Evolutionary conservation across 2,113 vertebrate genomes (phyloP).

Genomic region (Corythaixoides concolor): DNA sequence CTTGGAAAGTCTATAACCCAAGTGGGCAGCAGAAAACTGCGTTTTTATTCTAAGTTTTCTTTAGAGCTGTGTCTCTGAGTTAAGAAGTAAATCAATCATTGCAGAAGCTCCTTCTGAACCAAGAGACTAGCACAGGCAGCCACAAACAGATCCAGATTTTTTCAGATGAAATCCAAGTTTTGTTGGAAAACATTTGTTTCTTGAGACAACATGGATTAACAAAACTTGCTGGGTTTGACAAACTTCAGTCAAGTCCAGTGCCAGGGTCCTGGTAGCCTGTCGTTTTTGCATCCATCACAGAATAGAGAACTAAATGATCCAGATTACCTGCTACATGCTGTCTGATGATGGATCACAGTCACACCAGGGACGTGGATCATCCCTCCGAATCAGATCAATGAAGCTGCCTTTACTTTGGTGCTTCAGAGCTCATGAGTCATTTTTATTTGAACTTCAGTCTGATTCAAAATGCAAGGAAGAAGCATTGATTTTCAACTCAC

Average conservation of each 20-base stretch:
- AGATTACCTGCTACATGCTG: background rate
- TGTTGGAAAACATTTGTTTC: background rate
- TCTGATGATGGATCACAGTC: background rate
- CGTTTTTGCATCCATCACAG: background rate
- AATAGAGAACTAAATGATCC: background rate
- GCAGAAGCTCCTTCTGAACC: background rate
- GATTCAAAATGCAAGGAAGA: background rate
- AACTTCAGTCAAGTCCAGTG: background rate
- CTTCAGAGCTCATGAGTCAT: background rate
- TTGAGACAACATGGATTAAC: background rate
- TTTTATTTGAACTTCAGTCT: background rate
- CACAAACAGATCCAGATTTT: background rate
- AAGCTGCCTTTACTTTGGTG: background rate
- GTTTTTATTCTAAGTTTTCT: background rate
- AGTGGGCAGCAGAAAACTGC: background rate
- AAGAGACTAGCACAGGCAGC: background rate
- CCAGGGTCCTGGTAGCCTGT: background rate
- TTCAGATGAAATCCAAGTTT: background rate
- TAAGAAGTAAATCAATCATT: background rate
- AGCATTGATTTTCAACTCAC: background rate
- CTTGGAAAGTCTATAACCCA: background rate
- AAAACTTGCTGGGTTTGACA: background rate
- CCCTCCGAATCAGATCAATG: background rate
- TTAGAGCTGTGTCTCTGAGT: background rate
- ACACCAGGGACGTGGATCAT: accelerated